Base-by-base conservation (phyloP, 1,140 invertebrate genomes). In the Globodera ellingtonae region DNA sequence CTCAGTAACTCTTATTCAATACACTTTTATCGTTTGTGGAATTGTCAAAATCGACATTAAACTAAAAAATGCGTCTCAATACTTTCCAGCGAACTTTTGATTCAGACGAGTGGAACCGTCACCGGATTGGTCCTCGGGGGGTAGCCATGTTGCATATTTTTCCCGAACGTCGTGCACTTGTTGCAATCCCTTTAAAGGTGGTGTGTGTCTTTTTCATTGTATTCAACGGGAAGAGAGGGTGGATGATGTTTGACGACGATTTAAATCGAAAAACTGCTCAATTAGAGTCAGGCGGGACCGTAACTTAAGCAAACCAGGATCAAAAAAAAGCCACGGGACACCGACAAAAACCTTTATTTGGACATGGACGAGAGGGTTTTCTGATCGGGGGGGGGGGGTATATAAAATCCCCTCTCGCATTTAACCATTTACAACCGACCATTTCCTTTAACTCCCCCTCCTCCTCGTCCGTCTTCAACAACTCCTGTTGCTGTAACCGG, bases 71-170 rank as follows among this genome's bases (percentile, higher is more conserved):
- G 56, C 47, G 35, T 69, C 47, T 77, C 48, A 82, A 75, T 82
- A 82, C 15, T 69, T 59, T 44, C 81, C 81, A 24, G 66, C 59
- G 50, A 83, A 82, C 65, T 82, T 82, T 4, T n/a, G 13, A 70
- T 82, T 82, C 10, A 82, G 81, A 48, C n/a, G 13, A 24, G 81
- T 75, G 48, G 52, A 66, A 35, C 81, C 81, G 62, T 82, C 81
- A 35, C 80, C 80, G 6, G 77, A 81, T 48, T 81, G 80, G 65
- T 72, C 70, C 59, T 82, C 72, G 21, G 81, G 81, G 18, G 81
- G 81, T n/a, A 82, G 52, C 81, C 81, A 82, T 4, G 81, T 82
- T 9, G 72, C 81, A 56, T 82, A 82, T 24, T 84, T 62, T 8
- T 81, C 81, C 44, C 52, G 56, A 8, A 50, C 69, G 15, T 82